These are phyloP conservation scores for Epizoanthus scotinus DNA, from an alignment of 92 coral and sea anemone species.

Conservation along the genomic window DNA sequence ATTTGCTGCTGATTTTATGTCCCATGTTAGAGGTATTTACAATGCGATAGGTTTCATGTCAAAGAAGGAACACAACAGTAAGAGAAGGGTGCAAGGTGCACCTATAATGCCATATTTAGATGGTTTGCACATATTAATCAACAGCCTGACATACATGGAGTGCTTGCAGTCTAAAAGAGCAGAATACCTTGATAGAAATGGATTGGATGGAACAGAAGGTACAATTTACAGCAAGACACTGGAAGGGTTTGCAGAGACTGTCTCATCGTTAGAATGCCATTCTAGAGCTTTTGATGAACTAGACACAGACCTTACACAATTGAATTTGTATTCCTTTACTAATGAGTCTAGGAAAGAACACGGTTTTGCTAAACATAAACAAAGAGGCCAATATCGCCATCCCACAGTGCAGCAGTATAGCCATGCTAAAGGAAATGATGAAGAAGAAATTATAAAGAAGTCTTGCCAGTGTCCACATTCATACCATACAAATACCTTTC, in stretches of 20 bases:
- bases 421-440: slow-evolving; percentile 48
- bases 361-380: slow-evolving; percentile 64
- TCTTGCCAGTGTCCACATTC: slow-evolving; percentile 59
- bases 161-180: slow-evolving; percentile 35
- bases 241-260: slow-evolving; percentile 56
- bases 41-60: slow-evolving; percentile 59
- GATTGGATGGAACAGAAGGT: slow-evolving; percentile 47
- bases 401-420: slow-evolving; percentile 62
- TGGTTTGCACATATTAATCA: slow-evolving; percentile 42
- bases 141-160: slow-evolving; percentile 48
- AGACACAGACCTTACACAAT: neutral
- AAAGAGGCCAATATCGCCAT: slow-evolving; percentile 56
- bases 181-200: slow-evolving; percentile 10
- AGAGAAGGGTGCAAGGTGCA: neutral
- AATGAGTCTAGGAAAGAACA: slow-evolving; percentile 65
- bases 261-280: slow-evolving; percentile 33
- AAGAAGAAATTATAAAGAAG: slow-evolving; percentile 58
- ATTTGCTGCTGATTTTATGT: slow-evolving; percentile 56
- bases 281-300: slow-evolving; percentile 33
- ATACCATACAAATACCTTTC: slow-evolving; percentile 57
- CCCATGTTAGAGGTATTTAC: slow-evolving; percentile 39
- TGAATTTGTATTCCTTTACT: slow-evolving; percentile 59
- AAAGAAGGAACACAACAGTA: slow-evolving; percentile 60
- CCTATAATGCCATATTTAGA: slow-evolving; percentile 38
- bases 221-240: slow-evolving; percentile 34